Evolutionary conservation across 2,113 vertebrate species (phyloP), one percentile per base, ranked within the genome.

Genomic region (Amblyornis subalaris): DNA sequence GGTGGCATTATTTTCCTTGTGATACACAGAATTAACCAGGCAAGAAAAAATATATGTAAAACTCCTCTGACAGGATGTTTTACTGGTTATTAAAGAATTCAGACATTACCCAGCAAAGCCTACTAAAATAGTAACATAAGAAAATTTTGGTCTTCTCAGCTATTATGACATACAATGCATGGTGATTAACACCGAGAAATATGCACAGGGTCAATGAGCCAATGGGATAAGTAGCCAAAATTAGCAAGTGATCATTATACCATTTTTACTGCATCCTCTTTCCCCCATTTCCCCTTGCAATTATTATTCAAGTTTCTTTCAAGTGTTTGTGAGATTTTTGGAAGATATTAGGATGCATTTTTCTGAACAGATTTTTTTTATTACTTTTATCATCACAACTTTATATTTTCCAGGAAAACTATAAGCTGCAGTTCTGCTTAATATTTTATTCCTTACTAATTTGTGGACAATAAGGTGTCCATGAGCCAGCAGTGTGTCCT

Each of bases 191-290:
- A 82, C 35, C 71, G 67, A 88, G 44, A 12, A 95, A 93, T 42
- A 82, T n/a, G 25, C 35, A 73, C 51, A 73, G 55, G 85, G 82
- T 94, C 91, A 95, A 71, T 61, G 86, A 93, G 44, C 44, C 78
- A 67, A 45, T 67, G 45, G 40, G 48, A 93, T 67, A 69, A 85
- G 51, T 33, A 90, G 74, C 40, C 53, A 74, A 93, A 95, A 93
- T 95, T 93, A 94, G 60, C n/a, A 96, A 94, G 71, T 80, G 36
- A 91, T 95, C 28, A 95, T 95, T 94, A 94, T 65, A 64, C 55
- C 74, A 45, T 83, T 91, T 93, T 90, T 85, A 80, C 44, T 83
- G 35, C 85, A 74, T 95, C 44, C 47, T 91, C 55, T 86, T 95
- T 95, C 72, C 42, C 36, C 44, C 51, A 62, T 88, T 91, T 89